Evolutionary conservation across 2,113 vertebrate species (phyloP), one percentile per base, ranked within the genome.

Genomic region (Bubo blakistoni): DNA sequence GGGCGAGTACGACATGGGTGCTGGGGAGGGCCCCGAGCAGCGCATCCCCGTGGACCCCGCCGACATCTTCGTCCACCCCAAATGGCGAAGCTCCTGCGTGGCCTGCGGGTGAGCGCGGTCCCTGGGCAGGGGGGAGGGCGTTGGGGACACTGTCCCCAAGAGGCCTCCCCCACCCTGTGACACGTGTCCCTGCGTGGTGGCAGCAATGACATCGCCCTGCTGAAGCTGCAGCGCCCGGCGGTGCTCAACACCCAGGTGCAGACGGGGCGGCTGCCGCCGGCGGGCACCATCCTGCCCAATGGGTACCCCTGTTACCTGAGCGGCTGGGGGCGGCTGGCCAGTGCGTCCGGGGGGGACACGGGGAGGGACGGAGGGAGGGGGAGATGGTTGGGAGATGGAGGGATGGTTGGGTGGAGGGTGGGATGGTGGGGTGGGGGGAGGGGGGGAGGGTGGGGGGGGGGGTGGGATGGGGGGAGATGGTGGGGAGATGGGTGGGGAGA

Each of bases 131-230:
- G 1, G 10, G 21, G 38, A 4, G 13, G 46, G 2, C 15, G 24
- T 3, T 9, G 59, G 16, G 46, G 24, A 20, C 2, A 4, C 5
- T 1, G 9, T 30, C 36, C 25, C 46, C 44, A 8, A 46, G 46
- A 25, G 25, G 6, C 8, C 55, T 42, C 36, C 32, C 7, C 46
- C 46, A 4, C 18, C 46, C 46, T 6, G 2, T 54, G 62, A 69
- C 79, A 16, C 22, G 5, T 46, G 72, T 90, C 67, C 27, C 62
- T 0, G 0, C 1, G 3, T 4, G 30, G 3, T 4, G n/a, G 10
- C 92, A 96, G 95, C 79, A 96, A 94, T 10, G 95, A 95, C 88
- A 91, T 95, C 47, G 94, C 94, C 14, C 80, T 95, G 84, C 1
- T 93, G 91, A 93, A 93, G 84, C 91, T 95, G 91, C 88, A 61